Evolutionary conservation across 2,113 vertebrate genomes (phyloP).

Genomic region (Mormyrus iriodes): DNA sequence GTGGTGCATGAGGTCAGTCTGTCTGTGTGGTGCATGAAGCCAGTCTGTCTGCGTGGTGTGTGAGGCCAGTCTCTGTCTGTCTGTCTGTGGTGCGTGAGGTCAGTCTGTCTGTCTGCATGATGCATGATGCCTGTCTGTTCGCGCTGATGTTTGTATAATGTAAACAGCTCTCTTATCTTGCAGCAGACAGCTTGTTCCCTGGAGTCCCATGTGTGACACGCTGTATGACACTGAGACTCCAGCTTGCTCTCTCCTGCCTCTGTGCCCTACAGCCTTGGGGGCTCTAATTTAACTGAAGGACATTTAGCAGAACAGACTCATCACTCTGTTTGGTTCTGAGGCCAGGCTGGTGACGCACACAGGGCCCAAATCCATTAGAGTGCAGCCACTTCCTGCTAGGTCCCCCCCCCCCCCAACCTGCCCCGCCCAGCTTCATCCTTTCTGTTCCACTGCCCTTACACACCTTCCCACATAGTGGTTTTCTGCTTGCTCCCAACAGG

Average conservation of each 20-base stretch:
- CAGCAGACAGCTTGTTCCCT: not conserved
- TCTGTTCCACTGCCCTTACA: not conserved
- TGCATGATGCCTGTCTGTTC: not conserved
- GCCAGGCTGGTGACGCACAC: not conserved
- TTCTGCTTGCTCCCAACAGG: conserved; percentile 33
- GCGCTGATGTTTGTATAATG: not conserved
- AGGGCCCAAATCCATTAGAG: not conserved
- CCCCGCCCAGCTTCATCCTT: not conserved
- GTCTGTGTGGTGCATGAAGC: too few species aligned
- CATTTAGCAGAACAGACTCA: not conserved
- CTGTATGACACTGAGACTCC: not conserved
- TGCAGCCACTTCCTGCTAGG: not conserved
- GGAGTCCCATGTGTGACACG: not conserved
- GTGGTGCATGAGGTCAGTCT: too few species aligned
- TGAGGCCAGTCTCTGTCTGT: too few species aligned
- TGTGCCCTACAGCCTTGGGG: not conserved
- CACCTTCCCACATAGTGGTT: not conserved
- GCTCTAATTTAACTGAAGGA: not conserved
- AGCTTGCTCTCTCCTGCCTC: not conserved
- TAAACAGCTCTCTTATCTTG: not conserved
- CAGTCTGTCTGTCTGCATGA: too few species aligned
- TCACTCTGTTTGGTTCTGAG: not conserved
- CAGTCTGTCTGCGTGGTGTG: too few species aligned
- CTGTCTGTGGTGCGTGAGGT: too few species aligned
- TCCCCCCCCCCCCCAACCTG: too few species aligned